Percentiles rank a stretch among this genome's conserved stretches.
These are phyloP conservation scores for Machimus atricapillus DNA, from an alignment of 2,888 invertebrate species.

Conservation along the genomic window DNA sequence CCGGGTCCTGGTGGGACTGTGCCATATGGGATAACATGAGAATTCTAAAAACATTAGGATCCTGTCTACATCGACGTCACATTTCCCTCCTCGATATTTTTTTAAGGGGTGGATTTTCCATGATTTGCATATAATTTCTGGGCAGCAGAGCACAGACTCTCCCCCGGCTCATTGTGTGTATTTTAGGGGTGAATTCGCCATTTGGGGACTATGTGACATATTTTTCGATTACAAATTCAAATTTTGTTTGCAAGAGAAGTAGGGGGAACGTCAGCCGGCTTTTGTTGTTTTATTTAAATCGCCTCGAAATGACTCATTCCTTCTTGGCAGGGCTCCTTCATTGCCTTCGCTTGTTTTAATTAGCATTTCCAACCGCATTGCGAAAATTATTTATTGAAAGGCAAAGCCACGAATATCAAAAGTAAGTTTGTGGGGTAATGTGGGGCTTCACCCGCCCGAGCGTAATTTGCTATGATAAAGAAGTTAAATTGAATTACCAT, in stretches of 20 bases:
- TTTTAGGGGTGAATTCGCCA: conserved; percentile 28
- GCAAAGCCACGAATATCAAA: not conserved
- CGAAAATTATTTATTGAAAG: not conserved
- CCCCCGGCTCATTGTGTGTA: conserved; percentile 4
- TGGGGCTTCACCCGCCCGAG: not conserved
- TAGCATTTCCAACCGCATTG: not conserved
- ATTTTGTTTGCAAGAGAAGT: not conserved
- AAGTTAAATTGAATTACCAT: not conserved
- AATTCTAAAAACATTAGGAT: conserved; percentile 40
- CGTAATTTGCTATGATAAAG: not conserved
- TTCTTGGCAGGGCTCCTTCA: not conserved
- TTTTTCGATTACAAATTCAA: conserved; percentile 40
- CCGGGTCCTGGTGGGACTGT: conserved; percentile 23
- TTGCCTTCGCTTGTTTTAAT: not conserved
- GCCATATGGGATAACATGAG: conserved; percentile 38
- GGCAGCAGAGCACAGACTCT: conserved; percentile 30
- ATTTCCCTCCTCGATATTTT: conserved; percentile 31
- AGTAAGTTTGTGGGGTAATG: not conserved
- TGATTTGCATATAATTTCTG: conserved; percentile 40
- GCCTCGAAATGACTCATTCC: not conserved
- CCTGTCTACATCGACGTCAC: conserved; percentile 32
- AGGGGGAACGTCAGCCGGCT: not conserved
- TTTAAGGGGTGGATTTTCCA: conserved; percentile 39
- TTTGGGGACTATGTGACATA: conserved; percentile 37
- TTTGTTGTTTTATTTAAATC: not conserved